Evolutionary conservation across 2,888 invertebrate species (phyloP).

Genomic region (Isotomurus palustris): DNA sequence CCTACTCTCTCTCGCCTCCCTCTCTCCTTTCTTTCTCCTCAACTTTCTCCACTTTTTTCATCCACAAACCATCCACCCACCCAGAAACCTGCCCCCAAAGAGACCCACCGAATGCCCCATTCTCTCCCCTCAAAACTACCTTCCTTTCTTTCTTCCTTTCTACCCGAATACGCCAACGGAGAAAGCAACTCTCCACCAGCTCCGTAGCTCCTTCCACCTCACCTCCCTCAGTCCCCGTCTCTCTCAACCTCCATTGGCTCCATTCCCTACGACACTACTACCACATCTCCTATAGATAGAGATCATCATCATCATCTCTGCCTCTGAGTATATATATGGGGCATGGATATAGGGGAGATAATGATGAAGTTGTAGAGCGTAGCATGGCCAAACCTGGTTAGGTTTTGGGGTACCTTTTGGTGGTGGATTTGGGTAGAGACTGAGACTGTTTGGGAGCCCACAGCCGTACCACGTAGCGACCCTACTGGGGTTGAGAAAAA

Average conservation of each 20-base stretch:
- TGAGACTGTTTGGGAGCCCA: slow-evolving; percentile 6
- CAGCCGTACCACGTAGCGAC: not conserved
- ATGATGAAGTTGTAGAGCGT: not conserved
- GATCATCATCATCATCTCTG: too few relatives aligned
- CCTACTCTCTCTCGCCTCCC: slow-evolving; percentile 8
- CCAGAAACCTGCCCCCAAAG: slow-evolving; percentile 26
- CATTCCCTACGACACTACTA: too few relatives aligned
- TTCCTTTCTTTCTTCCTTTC: not conserved
- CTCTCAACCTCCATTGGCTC: too few relatives aligned
- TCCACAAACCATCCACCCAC: slow-evolving; percentile 25
- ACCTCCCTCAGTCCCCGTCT: too few relatives aligned
- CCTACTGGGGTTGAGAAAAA: slow-evolving; percentile 2
- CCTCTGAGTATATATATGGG: too few relatives aligned
- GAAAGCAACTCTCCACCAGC: too few relatives aligned
- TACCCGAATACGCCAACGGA: not conserved
- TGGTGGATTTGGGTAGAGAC: not conserved
- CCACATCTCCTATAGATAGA: too few relatives aligned
- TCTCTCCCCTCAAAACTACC: slow-evolving; percentile 3
- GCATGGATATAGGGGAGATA: too few relatives aligned
- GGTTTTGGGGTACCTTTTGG: slow-evolving; percentile 10
- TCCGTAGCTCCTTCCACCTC: not conserved
- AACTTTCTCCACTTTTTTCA: slow-evolving; percentile 5
- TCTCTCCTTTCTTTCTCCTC: not conserved
- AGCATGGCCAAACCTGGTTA: slow-evolving; percentile 5
- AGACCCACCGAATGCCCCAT: slow-evolving; percentile 22